Evolutionary conservation across 2,888 invertebrate genomes (phyloP), one percentile per base, ranked within the genome.

Genomic region (Callinectes sapidus): DNA sequence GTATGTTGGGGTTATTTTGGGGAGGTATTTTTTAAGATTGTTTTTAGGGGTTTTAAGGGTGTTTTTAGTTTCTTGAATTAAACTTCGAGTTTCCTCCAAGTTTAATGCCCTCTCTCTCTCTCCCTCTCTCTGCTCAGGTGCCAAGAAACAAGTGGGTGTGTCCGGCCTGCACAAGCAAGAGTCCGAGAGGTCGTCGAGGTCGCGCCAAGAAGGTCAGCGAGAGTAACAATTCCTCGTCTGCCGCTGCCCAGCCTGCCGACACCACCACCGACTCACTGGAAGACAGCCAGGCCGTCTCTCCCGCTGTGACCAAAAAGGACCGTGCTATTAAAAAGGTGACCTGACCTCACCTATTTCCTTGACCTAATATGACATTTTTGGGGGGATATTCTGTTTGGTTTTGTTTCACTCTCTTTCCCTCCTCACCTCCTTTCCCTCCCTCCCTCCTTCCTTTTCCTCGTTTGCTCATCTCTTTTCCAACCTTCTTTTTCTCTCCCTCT

Each of bases 71-170:
- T n/a, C n/a, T n/a, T n/a, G n/a, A n/a, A n/a, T n/a, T n/a, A n/a
- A n/a, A n/a, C n/a, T n/a, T n/a, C n/a, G n/a, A n/a, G n/a, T n/a
- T n/a, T n/a, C n/a, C n/a, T n/a, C n/a, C n/a, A n/a, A n/a, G n/a
- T n/a, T n/a, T n/a, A n/a, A 28, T 14, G 48, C 71, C 71, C 71
- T 77, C 23, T 61, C 28, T 28, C 66, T 14, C 32, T 8, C n/a
- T n/a, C 71, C 71, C 71, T 77, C 23, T 61, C 28, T 28, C 66
- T 14, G 18, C 16, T 66, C 95, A 97, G 97, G 97, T 97, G 95
- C 98, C 98, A 3, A 97, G 97, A 95, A 98, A 97, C 95, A 98
- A 97, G 95, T 98, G 98, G 98, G 98, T 98, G 96, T 99, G 99
- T 96, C 97, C 97, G 28, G 97, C 98, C 95, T 98, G 98, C 96